These are phyloP conservation scores for Eremobia ochroleuca DNA, from an alignment of 2,888 invertebrate species.

Conservation along the genomic window DNA sequence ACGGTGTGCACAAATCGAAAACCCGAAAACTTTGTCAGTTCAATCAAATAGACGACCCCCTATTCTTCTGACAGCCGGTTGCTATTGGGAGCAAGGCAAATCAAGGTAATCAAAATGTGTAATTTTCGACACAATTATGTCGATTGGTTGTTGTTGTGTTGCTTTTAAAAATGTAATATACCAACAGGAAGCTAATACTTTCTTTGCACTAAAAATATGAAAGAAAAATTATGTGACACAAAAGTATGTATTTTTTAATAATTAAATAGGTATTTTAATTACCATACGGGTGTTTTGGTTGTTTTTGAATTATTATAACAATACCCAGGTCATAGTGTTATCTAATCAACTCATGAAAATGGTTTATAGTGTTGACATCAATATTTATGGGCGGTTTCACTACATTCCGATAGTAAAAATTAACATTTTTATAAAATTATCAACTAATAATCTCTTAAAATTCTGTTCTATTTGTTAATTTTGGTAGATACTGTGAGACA, in stretches of 20 bases:
- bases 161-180: too few relatives aligned
- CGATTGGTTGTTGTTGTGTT: too few relatives aligned
- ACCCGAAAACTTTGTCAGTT: too few relatives aligned
- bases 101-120: too few relatives aligned
- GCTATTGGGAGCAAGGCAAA: too few relatives aligned
- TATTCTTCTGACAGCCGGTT: too few relatives aligned
- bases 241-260: constrained; percentile 5
- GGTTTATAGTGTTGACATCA: constrained; percentile 55
- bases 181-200: not conserved
- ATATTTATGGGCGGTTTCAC: not conserved
- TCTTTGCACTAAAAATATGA: not conserved
- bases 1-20: too few relatives aligned
- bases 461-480: not conserved
- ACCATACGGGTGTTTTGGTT: constrained; percentile 68
- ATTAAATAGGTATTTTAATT: constrained; percentile 51
- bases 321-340: constrained; percentile 51
- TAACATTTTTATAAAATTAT: too few relatives aligned
- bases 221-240: constrained; percentile 2
- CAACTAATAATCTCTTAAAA: too few relatives aligned
- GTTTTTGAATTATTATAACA: constrained; percentile 40
- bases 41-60: too few relatives aligned
- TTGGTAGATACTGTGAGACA: not conserved
- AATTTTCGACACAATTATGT: too few relatives aligned
- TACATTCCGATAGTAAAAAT: not conserved
- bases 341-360: constrained; percentile 51